A percentile compares a stretch with the other conserved stretches of the same genome.
Conservation (phyloP, 2,113 vertebrate species). For the Mustelus asterias region DNA sequence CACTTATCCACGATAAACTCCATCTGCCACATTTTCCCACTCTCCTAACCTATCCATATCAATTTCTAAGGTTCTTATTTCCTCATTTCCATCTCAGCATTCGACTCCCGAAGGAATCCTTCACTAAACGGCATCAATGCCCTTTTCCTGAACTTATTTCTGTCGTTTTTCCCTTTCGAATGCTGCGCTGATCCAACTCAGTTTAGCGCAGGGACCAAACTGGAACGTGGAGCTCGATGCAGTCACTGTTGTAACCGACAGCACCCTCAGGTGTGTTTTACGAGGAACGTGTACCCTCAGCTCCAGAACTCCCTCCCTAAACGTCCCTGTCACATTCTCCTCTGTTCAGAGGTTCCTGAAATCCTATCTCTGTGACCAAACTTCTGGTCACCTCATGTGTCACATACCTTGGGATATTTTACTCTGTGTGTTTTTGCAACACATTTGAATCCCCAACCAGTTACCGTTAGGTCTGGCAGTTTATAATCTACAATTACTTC, state of each 20-base stretch:
- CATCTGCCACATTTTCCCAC: too few species aligned
- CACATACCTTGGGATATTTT: neutral
- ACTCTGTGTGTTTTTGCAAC: neutral
- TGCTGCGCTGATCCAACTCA: neutral
- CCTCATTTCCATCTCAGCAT: too few species aligned
- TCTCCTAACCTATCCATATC: too few species aligned
- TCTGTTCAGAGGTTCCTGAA: neutral
- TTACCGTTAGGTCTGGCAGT: neutral
- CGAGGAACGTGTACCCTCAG: neutral
- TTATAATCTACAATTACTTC: neutral
- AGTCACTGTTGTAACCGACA: neutral
- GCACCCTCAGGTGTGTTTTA: neutral
- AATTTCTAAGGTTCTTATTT: too few species aligned
- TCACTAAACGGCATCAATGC: neutral
- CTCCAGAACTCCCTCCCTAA: neutral
- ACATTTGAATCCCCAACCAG: neutral
- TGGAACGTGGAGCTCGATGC: neutral
- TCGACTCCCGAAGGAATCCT: neutral
- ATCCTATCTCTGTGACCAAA: neutral
- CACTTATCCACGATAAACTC: too few species aligned
- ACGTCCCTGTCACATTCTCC: neutral
- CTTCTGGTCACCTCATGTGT: neutral
- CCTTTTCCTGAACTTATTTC: neutral
- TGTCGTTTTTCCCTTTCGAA: neutral
- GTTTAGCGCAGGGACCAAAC: neutral